Base-by-base conservation (phyloP, 2,888 invertebrate genomes). In the Watsonalla cultraria region DNA sequence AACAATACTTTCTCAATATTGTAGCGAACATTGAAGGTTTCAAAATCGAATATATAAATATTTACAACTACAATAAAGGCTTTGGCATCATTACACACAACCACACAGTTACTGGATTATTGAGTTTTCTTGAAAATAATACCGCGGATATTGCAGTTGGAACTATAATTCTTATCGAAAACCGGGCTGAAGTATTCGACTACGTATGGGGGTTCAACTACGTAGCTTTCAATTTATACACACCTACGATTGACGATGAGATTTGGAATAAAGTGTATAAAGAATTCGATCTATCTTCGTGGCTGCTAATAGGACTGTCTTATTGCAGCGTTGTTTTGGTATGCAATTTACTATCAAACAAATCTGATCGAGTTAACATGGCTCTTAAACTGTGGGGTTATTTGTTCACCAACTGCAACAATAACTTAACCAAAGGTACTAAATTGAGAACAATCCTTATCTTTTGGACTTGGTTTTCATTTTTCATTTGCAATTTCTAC, bases 401-500 rank as follows among this genome's bases (percentile, higher is more conserved):
- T 54, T 72, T 80, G 54, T 72, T 74, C 49, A 71, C 67, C 9
- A 78, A 80, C 24, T 64, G 74, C 7, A 71, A 75, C 51, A 54
- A 59, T 39, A 70, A 65, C 0, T 57, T 82, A 46, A 62, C 75
- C 2, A 71, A 56, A 54, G 60, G 70, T 7, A 72, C 65, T 47
- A 67, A 66, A 42, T 64, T 80, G 37, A 72, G 76, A 61, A 53
- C 59, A 0, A 57, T 85, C 7, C 65, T 81, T 33, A 52, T 80
- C 33, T 65, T 64, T 52, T 86, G 86, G 86, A 67, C 82, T 57
- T 77, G 78, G 75, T 86, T 82, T 42, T 75, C 83, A 45, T 86
- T 79, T 58, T 83, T 77, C 48, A 74, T 86, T 9, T 63, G 59
- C 5, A 82, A 66, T 56, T 85, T 87, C 60, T 87, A 85, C 54